Evolutionary conservation across 2,888 invertebrate genomes (phyloP).

Genomic region (Eretmocerus hayati): DNA sequence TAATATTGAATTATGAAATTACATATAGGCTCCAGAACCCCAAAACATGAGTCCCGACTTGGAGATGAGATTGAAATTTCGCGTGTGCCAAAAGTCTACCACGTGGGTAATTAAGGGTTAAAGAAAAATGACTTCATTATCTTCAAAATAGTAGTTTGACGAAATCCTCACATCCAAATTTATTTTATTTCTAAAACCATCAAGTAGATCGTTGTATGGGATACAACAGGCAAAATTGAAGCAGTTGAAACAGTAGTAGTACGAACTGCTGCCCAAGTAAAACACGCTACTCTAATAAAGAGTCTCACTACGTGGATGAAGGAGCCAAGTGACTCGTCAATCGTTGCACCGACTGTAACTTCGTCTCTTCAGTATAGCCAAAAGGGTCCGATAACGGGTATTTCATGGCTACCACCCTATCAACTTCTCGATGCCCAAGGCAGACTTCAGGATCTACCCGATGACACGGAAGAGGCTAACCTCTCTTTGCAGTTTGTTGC

Average conservation of each 20-base stretch:
- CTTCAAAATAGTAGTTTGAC: not conserved
- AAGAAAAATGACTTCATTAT: no score
- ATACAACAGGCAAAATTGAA: constrained; percentile 57
- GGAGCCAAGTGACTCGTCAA: constrained; percentile 52
- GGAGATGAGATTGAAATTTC: no score
- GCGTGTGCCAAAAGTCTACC: no score
- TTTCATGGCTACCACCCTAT: constrained; percentile 63
- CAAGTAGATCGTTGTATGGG: constrained; percentile 60
- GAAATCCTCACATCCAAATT: no score
- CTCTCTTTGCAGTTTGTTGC: constrained; percentile 59
- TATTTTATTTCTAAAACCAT: not conserved
- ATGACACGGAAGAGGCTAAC: constrained; percentile 37
- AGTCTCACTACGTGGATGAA: constrained; percentile 66
- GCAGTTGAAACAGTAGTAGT: constrained; percentile 58
- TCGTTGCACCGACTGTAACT: constrained; percentile 52
- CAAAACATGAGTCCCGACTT: no score
- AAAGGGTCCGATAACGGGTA: constrained; percentile 56
- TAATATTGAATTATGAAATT: no score
- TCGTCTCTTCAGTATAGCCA: constrained; percentile 60
- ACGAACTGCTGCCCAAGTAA: constrained; percentile 57
- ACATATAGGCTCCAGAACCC: no score
- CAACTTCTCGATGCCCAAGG: constrained; percentile 57
- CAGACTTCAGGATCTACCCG: constrained; percentile 45
- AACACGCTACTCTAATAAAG: constrained; percentile 56
- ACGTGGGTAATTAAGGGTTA: no score